phyloP scores from a whole-genome alignment of 2,797 vertebrate species.

The Oceanodroma leucorhoa region DNA sequence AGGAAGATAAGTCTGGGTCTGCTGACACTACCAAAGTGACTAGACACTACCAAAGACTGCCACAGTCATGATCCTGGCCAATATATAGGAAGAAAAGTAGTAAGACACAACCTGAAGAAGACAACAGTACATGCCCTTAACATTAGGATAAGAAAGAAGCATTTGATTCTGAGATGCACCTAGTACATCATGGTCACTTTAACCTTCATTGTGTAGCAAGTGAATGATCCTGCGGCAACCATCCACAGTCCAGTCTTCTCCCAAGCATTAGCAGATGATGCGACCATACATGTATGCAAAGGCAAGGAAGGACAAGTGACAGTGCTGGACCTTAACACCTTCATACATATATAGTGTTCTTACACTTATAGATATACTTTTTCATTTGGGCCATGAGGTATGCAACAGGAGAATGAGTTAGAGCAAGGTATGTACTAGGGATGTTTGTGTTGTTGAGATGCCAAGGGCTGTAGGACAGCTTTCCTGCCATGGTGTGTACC shows the following conservation, averaged over 20 bases:
- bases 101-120: neutral
- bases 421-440: neutral
- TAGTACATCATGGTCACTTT: neutral
- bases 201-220: neutral
- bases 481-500: neutral
- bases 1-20: neutral
- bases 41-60: neutral
- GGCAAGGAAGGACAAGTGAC: neutral
- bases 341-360: neutral
- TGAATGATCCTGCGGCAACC: neutral
- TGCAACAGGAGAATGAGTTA: neutral
- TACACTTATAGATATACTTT: neutral
- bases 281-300: neutral
- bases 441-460: neutral
- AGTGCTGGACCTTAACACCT: neutral
- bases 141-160: neutral
- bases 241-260: neutral
- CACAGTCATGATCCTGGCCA: neutral
- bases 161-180: neutral
- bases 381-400: neutral
- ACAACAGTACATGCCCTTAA: neutral
- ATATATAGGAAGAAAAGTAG: neutral
- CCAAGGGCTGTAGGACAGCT: neutral
- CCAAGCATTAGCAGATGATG: neutral
- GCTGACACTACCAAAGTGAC: neutral